A percentile compares a stretch with the other conserved stretches of the same genome.
Evolutionary conservation across 2,888 invertebrate genomes (phyloP).

Genomic region (Noctua janthina): DNA sequence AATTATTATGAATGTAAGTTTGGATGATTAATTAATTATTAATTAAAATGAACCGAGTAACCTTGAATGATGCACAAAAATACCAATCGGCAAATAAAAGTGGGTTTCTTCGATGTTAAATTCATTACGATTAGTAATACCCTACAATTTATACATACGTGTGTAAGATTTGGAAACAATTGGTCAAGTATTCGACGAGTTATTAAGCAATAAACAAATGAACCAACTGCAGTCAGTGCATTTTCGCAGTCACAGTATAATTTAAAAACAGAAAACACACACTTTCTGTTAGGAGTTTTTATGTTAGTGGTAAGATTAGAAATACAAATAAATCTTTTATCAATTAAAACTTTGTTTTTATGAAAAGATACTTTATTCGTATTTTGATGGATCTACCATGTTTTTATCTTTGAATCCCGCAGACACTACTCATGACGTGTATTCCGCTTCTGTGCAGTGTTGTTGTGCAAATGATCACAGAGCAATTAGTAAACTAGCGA

Average conservation of each 20-base stretch:
- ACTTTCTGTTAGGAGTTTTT: not conserved
- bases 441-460: not conserved
- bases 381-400: not conserved
- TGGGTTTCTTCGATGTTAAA: constrained; percentile 46
- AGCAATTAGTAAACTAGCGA: not conserved
- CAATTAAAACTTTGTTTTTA: not conserved
- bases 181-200: constrained; percentile 56
- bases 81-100: constrained; percentile 26
- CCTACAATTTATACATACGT: constrained; percentile 62
- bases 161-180: constrained; percentile 63
- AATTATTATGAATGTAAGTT: not conserved
- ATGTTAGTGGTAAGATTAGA: not conserved
- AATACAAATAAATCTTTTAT: not conserved
- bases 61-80: constrained; percentile 17
- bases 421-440: not conserved
- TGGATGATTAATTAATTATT: not conserved
- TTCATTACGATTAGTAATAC: constrained; percentile 48
- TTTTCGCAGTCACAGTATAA: constrained; percentile 34
- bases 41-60: constrained; percentile 5
- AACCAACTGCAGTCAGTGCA: constrained; percentile 51
- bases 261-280: constrained; percentile 24
- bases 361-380: too few relatives aligned
- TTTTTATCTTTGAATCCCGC: not conserved
- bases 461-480: not conserved
- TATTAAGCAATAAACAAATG: constrained; percentile 57